These are phyloP conservation scores for Megalops cyprinoides DNA, from an alignment of 2,797 vertebrate species.

Conservation along the genomic window DNA sequence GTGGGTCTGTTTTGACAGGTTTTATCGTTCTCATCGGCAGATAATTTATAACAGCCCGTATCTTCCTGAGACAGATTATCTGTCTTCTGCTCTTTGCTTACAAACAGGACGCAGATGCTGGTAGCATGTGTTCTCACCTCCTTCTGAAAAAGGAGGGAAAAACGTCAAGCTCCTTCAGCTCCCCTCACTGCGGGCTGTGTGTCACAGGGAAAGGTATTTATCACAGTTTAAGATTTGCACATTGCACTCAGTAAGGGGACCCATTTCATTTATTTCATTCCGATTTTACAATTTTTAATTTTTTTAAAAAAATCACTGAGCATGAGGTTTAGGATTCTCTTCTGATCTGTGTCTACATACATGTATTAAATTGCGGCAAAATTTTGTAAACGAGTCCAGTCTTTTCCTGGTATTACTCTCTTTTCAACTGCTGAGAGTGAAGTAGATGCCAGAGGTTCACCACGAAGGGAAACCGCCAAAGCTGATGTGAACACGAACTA, in stretches of 20 bases:
- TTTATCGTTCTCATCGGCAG: slow-evolving; percentile 53
- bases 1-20: slow-evolving; percentile 50
- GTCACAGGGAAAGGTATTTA: slow-evolving; percentile 23
- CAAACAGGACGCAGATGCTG: slow-evolving; percentile 52
- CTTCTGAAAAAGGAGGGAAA: slow-evolving; percentile 31
- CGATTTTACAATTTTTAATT: too few relatives aligned
- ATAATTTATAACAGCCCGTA: slow-evolving; percentile 54
- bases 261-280: too few relatives aligned
- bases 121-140: slow-evolving; percentile 51
- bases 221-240: not conserved
- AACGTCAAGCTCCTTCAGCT: slow-evolving; percentile 34
- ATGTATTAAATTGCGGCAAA: too few relatives aligned
- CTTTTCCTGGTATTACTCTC: too few relatives aligned
- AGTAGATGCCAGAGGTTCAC: too few relatives aligned
- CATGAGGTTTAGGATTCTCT: too few relatives aligned
- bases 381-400: too few relatives aligned
- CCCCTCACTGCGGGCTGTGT: slow-evolving; percentile 36
- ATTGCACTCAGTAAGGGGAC: not conserved
- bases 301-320: too few relatives aligned
- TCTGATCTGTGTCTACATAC: too few relatives aligned
- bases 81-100: slow-evolving; percentile 46
- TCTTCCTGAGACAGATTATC: slow-evolving; percentile 49
- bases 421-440: too few relatives aligned
- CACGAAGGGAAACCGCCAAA: too few relatives aligned
- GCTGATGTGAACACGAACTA: too few relatives aligned